Evolutionary conservation across 2,113 vertebrate genomes (phyloP), one percentile per base, ranked within the genome.

Genomic region (Nycticebus coucang): DNA sequence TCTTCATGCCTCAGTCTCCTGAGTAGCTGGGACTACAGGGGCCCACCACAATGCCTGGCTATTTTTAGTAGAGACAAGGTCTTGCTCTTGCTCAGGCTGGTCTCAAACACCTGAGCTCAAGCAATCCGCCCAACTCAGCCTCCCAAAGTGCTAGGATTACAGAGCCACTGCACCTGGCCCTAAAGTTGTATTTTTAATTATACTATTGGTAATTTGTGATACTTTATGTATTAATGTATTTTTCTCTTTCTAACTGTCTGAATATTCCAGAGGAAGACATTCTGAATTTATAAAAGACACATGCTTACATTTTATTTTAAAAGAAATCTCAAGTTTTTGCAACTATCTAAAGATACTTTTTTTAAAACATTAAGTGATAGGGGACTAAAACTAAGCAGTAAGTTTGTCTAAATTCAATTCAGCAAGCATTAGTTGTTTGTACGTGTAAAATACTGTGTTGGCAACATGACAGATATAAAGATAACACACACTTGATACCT

Each of bases 101-200:
- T 50, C 45, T 50, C 45, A 50, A 50, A 50, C 45, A 50, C 8
- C 45, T 50, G 45, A 50, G 45, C 45, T 50, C 45, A 50, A 50
- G 45, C 1, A 9, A 50, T 50, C 45, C 45, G 9, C 45, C 1
- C 8, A 50, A 7, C 45, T 50, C 45, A 50, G 45, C 45, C 45
- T 50, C 8, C 45, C 45, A 50, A 50, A 50, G 45, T 50, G 45
- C 45, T 50, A 8, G 45, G 8, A 50, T 50, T 50, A 50, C 45
- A 50, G 45, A 50, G 45, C 45, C 7, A 50, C 45, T 50, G 45
- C 10, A 10, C 45, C 45, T 50, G 45, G 7, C 11, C 22, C 37
- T 81, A 45, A 87, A 88, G 68, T 88, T 95, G 5, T 72, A 74
- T 87, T 97, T 97, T 88, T 59, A 94, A 85, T 77, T 93, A 74